Percentiles rank a stretch among this genome's conserved stretches.
These are phyloP conservation scores for Galbula dea DNA, from an alignment of 2,113 vertebrate genomes.

Conservation along the genomic window DNA sequence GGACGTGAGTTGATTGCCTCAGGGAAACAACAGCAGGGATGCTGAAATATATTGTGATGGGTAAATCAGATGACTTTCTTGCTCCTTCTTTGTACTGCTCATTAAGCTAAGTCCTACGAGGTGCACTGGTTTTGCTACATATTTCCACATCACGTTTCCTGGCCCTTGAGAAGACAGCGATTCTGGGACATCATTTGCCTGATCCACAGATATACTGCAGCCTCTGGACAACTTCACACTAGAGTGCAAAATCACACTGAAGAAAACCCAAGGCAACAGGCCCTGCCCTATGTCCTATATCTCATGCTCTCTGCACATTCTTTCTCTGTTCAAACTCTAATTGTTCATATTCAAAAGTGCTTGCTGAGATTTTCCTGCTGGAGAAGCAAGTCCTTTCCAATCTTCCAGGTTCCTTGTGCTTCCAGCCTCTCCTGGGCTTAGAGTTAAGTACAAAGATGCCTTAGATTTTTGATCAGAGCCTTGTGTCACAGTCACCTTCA, in stretches of 20 bases:
- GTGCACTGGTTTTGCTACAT: rapidly evolving
- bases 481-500: neutral
- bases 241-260: neutral
- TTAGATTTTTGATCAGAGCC: neutral
- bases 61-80: neutral
- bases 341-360: neutral
- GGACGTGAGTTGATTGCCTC: neutral
- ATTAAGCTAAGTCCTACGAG: neutral
- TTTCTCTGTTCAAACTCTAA: neutral
- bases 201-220: neutral
- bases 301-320: neutral
- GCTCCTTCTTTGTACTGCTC: neutral
- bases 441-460: neutral
- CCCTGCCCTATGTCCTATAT: neutral
- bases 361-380: neutral
- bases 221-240: neutral
- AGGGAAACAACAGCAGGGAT: neutral
- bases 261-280: neutral
- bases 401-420: neutral
- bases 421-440: neutral
- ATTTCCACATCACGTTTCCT: neutral
- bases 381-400: neutral
- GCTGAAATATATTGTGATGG: neutral
- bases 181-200: neutral
- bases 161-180: neutral